Evolutionary conservation across 2,888 invertebrate genomes (phyloP).

Genomic region (Coelopa pilipes): DNA sequence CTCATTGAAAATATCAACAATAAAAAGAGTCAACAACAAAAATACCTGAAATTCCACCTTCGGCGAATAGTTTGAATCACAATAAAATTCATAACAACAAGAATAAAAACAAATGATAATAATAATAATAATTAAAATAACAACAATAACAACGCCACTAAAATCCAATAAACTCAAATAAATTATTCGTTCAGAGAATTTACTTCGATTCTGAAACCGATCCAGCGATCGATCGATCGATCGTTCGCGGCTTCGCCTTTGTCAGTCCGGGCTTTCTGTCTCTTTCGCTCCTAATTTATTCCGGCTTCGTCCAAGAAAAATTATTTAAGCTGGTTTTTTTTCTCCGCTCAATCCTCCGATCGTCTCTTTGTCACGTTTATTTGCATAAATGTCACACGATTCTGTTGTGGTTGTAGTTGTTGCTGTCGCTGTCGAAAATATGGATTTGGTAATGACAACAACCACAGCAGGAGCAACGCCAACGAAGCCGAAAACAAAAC

Average conservation of each 20-base stretch:
- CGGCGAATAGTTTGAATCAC: not conserved
- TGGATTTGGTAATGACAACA: not conserved
- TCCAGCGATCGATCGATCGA: no score
- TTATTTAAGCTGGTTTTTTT: not conserved
- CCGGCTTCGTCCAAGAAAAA: conserved; percentile 4
- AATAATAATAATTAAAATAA: no score
- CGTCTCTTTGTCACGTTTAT: conserved; percentile 15
- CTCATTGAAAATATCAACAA: no score
- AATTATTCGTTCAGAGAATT: no score
- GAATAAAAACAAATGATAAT: no score
- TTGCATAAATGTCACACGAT: conserved; percentile 34
- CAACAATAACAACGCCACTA: no score
- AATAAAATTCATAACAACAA: no score
- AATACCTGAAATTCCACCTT: conserved; percentile 26
- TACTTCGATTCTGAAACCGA: no score
- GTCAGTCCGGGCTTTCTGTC: not conserved
- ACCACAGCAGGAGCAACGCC: no score
- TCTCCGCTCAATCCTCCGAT: not conserved
- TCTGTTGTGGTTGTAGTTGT: conserved; percentile 16
- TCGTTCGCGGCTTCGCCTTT: not conserved
- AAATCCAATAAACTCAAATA: no score
- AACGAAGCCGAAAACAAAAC: not conserved
- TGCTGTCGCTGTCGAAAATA: conserved; percentile 23
- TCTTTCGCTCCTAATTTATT: conserved; percentile 17
- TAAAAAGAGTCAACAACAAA: not conserved